Evolutionary conservation across 2,113 vertebrate genomes (phyloP), one percentile per base, ranked within the genome.

Genomic region (Alexandromys fortis): DNA sequence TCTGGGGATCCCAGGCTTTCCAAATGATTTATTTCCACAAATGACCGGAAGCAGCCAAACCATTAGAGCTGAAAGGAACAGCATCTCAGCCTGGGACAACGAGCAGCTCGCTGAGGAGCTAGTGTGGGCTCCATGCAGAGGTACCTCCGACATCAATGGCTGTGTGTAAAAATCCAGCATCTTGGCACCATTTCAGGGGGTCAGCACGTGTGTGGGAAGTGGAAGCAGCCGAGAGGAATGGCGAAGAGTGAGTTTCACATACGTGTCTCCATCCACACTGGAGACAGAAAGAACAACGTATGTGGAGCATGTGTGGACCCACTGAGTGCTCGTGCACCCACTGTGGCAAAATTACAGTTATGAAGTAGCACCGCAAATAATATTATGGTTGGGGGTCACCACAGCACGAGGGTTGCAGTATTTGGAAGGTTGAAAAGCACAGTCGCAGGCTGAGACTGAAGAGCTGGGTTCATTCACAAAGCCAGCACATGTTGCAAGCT

Each of bases 121-220:
- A 30, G 1, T 28, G 42, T 65, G 42, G 72, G 47, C 3, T 22
- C 21, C 1, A 21, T 19, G 72, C 28, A 72, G 19, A 76, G 12
- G 16, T 38, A 19, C 5, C 26, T n/a, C 30, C 70, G 58, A 16
- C 19, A 45, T 11, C 13, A 0, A 14, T 26, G 52, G 3, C 58
- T 68, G n/a, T 52, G 52, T 52, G 70, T 52, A 19, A 28, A 72
- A 78, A 12, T 52, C 21, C 79, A 83, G 70, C 42, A 42, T 28
- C 7, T 8, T 19, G 10, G 26, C 73, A n/a, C 70, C 63, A 42
- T 90, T 35, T 76, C 4, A 0, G 47, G 2, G 45, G 38, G 35
- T 55, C 45, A 61, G 13, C 22, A 52, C 0, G 0, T 7, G 9
- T 11, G 0, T 0, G n/a, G 13, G 1, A 58, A 0, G 7, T 2